A percentile compares a stretch with the other conserved stretches of the same genome.
These are phyloP conservation scores for Cotesia chilonis DNA, from an alignment of 1,140 invertebrate genomes.

Conservation along the genomic window DNA sequence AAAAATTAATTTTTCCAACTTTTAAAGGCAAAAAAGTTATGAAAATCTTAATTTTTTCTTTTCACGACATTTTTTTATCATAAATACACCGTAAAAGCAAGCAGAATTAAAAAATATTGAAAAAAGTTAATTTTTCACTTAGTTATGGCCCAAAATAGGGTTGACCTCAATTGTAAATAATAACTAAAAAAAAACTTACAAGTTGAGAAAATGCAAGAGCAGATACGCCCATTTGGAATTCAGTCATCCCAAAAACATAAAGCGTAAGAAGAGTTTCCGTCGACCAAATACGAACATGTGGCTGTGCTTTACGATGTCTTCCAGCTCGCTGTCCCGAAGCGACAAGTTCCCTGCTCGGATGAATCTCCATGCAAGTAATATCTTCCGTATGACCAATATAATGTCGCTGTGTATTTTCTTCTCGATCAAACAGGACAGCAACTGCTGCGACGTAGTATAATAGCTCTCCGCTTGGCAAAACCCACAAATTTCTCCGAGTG, in stretches of 20 bases:
- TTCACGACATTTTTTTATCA: no score
- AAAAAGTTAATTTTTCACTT: neutral
- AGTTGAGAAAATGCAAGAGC: conserved; percentile 90
- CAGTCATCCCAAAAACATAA: conserved; percentile 90
- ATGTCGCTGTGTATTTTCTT: conserved; percentile 90
- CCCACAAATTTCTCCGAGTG: conserved; percentile 87
- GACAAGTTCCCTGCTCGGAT: conserved; percentile 88
- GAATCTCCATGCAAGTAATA: conserved; percentile 77
- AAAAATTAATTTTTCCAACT: no score
- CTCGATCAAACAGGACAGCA: conserved; percentile 88
- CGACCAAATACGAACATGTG: conserved; percentile 94
- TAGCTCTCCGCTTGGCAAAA: conserved; percentile 89
- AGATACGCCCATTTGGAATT: conserved; percentile 88
- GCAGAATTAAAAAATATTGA: neutral
- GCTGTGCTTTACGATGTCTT: conserved; percentile 82
- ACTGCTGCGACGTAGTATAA: conserved; percentile 93
- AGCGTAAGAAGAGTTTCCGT: conserved; percentile 90
- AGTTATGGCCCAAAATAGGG: no score
- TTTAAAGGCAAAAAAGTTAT: no score
- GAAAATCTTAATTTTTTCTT: no score
- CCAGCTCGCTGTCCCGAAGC: conserved; percentile 89
- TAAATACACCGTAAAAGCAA: no score
- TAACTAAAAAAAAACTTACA: conserved; percentile 63
- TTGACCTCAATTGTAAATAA: neutral
- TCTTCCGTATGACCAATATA: conserved; percentile 95